Percentiles rank a stretch among this genome's conserved stretches.
Conservation (phyloP, 2,113 vertebrate genomes). For the Zosterops hypoxanthus region DNA sequence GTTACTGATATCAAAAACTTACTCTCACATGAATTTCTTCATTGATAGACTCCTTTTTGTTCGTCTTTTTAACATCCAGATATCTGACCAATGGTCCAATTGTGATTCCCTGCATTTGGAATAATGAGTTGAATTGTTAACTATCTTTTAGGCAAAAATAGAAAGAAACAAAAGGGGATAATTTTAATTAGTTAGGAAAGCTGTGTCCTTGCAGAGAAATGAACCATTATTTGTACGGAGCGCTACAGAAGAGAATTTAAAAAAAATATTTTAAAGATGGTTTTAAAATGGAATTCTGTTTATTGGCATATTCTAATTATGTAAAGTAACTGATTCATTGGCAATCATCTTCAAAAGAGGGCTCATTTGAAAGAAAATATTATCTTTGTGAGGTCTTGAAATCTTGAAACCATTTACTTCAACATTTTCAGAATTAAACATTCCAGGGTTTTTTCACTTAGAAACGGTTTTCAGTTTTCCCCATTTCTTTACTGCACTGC, state of each 20-base stretch:
- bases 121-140: background rate
- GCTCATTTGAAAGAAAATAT: background rate
- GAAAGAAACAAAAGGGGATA: background rate
- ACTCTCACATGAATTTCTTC: slow-evolving; percentile 91
- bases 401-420: background rate
- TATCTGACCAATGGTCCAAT: slow-evolving; percentile 91
- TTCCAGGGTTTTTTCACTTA: background rate
- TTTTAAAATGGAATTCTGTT: background rate
- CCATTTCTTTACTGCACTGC: background rate
- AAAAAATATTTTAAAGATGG: accelerated
- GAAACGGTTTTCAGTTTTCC: background rate
- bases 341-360: background rate
- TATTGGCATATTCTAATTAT: background rate
- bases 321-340: background rate
- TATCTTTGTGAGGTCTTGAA: background rate
- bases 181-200: background rate
- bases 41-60: slow-evolving; percentile 90
- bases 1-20: slow-evolving; percentile 26
- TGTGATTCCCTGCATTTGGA: slow-evolving; percentile 86
- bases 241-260: background rate
- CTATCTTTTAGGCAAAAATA: background rate
- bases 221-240: background rate
- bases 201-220: background rate
- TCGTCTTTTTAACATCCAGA: slow-evolving; percentile 91
- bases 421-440: background rate